A percentile compares a stretch with the other conserved stretches of the same genome.
Conservation (phyloP, 2,888 invertebrate species). For the Eupsilia transversa region DNA sequence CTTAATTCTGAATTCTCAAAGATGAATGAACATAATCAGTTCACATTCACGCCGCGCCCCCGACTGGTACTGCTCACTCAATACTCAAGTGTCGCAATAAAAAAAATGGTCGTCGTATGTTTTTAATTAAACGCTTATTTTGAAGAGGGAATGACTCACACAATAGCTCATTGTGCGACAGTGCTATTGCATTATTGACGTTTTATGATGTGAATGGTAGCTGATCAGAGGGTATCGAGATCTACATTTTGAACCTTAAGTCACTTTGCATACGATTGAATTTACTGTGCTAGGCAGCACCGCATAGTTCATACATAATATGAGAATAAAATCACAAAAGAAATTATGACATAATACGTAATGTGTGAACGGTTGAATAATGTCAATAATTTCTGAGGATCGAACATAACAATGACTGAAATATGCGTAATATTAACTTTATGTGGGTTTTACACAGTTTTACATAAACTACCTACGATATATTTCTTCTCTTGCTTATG, state of each 20-base stretch:
- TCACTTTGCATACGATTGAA: background rate
- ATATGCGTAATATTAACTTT: slow-evolving; percentile 19
- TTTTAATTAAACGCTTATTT: slow-evolving; percentile 81
- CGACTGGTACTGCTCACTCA: slow-evolving; percentile 63
- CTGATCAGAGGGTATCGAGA: slow-evolving; percentile 45
- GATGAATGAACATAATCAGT: slow-evolving; percentile 78
- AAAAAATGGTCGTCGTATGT: slow-evolving; percentile 72
- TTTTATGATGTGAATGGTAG: slow-evolving; percentile 71
- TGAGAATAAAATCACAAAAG: slow-evolving; percentile 66
- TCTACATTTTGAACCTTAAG: slow-evolving; percentile 48
- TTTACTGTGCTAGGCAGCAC: slow-evolving; percentile 9
- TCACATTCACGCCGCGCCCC: slow-evolving; percentile 70
- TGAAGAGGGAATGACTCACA: slow-evolving; percentile 75
- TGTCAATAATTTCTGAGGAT: slow-evolving; percentile 62
- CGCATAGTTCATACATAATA: slow-evolving; percentile 57
- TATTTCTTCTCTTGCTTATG: background rate
- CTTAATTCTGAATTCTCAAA: slow-evolving; percentile 68
- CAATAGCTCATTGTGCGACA: slow-evolving; percentile 79
- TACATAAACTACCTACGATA: background rate
- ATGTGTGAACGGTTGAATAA: slow-evolving; percentile 66
- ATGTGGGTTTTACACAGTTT: slow-evolving; percentile 9
- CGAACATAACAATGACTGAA: slow-evolving; percentile 45
- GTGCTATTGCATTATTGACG: slow-evolving; percentile 74
- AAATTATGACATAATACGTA: slow-evolving; percentile 69
- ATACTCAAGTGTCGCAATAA: slow-evolving; percentile 67